A percentile compares a stretch with the other conserved stretches of the same genome.
phyloP scores from a whole-genome alignment of 2,888 invertebrate species.

The Tinea pellionella region DNA sequence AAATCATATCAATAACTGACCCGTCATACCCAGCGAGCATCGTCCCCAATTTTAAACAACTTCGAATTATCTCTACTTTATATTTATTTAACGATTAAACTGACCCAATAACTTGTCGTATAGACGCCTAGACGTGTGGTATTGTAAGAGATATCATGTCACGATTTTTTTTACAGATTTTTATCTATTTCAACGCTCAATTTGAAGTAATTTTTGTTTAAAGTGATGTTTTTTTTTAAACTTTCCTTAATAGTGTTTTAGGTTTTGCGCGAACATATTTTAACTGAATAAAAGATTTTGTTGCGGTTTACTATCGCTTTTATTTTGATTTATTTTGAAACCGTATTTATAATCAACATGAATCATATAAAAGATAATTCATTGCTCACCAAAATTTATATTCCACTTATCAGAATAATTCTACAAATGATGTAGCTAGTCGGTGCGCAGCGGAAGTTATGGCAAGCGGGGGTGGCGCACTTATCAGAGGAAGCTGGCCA shows the following conservation, averaged over 20 bases:
- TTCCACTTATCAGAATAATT: background rate
- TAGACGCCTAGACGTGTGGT: background rate
- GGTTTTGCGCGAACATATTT: no score
- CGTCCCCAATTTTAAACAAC: constrained; percentile 9
- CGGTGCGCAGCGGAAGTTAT: background rate
- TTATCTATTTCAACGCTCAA: background rate
- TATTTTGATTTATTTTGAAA: no score
- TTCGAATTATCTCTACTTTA: background rate
- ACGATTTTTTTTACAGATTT: no score
- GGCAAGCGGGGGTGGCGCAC: background rate
- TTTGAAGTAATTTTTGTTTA: no score
- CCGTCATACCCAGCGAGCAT: background rate
- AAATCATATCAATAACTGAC: constrained; percentile 6
- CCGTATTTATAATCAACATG: background rate
- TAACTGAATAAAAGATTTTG: no score
- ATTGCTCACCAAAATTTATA: background rate
- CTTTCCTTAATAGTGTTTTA: no score
- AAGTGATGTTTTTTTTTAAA: no score
- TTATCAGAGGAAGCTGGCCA: background rate
- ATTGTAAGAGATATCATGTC: background rate
- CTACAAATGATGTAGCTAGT: background rate
- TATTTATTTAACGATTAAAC: constrained; percentile 12
- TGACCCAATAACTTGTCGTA: constrained; percentile 11
- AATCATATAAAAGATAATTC: background rate
- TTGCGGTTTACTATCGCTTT: no score